Evolutionary conservation across 1,140 invertebrate genomes (phyloP).

Genomic region (Rhynchophorus ferrugineus): DNA sequence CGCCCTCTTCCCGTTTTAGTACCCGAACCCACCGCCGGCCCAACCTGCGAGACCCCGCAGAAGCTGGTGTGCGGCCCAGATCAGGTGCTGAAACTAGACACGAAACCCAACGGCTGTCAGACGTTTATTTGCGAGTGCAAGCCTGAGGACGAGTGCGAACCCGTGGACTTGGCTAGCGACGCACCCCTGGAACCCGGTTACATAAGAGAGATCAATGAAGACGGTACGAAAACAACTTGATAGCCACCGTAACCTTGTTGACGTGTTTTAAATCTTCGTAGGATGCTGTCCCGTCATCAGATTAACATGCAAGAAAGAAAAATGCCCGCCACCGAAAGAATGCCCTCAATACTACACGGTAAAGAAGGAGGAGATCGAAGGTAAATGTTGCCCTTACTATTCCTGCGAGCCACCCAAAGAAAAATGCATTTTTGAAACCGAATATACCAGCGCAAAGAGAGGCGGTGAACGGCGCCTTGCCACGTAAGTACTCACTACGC

Average conservation of each 20-base stretch:
- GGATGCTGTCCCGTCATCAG: constrained; percentile 62
- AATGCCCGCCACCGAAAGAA: constrained; percentile 49
- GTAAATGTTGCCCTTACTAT: constrained; percentile 57
- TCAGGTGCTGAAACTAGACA: constrained; percentile 58
- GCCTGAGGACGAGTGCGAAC: constrained; percentile 57
- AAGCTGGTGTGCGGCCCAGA: constrained; percentile 61
- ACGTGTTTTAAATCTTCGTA: too few species aligned
- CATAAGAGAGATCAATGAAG: constrained; percentile 26
- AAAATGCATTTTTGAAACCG: constrained; percentile 56
- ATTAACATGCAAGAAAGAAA: constrained; percentile 51
- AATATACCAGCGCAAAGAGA: constrained; percentile 45
- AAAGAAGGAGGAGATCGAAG: constrained; percentile 37
- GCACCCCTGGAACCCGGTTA: constrained; percentile 50
- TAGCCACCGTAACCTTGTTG: too few species aligned
- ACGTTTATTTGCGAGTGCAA: constrained; percentile 67
- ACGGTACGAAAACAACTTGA: constrained; percentile 16
- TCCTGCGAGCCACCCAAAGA: constrained; percentile 61
- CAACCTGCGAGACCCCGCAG: constrained; percentile 52
- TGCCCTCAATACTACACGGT: constrained; percentile 55
- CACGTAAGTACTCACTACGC: constrained; percentile 12
- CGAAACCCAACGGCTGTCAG: constrained; percentile 51
- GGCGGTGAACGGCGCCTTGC: constrained; percentile 47
- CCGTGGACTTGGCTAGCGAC: constrained; percentile 39
- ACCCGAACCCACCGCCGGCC: constrained; percentile 43
- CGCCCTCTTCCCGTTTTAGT: constrained; percentile 36